Percentiles rank a stretch among this genome's conserved stretches.
phyloP scores from a whole-genome alignment of 2,888 invertebrate genomes.

The Heliconius aoede region DNA sequence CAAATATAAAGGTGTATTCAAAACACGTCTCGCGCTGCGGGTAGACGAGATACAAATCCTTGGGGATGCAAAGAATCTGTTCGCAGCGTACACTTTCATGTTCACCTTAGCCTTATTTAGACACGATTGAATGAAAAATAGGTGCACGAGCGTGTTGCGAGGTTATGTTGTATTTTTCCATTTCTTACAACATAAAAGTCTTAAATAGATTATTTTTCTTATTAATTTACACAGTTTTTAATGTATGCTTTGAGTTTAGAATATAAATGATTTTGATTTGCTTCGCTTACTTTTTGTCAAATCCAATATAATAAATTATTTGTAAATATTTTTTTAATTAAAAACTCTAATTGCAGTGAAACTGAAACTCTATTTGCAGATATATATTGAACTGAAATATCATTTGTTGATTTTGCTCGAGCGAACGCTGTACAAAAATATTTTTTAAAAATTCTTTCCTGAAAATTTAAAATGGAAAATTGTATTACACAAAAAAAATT shows the following conservation, averaged over 20 bases:
- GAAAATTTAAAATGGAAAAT: background rate
- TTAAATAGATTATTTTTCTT: slow-evolving; percentile 2
- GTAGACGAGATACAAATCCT: slow-evolving; percentile 78
- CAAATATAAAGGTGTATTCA: slow-evolving; percentile 60
- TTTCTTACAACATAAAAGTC: slow-evolving; percentile 6
- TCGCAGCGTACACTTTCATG: slow-evolving; percentile 62
- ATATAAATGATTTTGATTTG: background rate
- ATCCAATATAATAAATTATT: too few species aligned
- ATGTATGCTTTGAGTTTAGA: background rate
- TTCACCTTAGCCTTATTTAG: slow-evolving; percentile 71
- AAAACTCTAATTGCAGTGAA: too few species aligned
- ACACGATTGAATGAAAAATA: slow-evolving; percentile 71
- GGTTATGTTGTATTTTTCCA: slow-evolving; percentile 27
- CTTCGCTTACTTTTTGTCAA: background rate
- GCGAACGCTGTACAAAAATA: background rate
- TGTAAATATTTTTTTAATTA: too few species aligned
- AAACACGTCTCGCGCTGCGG: slow-evolving; percentile 73
- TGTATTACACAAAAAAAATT: background rate
- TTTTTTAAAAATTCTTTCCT: background rate
- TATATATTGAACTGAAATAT: background rate
- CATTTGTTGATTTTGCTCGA: background rate
- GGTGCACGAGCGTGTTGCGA: slow-evolving; percentile 54
- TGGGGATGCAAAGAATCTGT: slow-evolving; percentile 72
- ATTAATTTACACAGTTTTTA: background rate
- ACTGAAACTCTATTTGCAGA: background rate